Evolutionary conservation across 2,113 vertebrate genomes (phyloP).

Genomic region (Chaenogobius annularis): DNA sequence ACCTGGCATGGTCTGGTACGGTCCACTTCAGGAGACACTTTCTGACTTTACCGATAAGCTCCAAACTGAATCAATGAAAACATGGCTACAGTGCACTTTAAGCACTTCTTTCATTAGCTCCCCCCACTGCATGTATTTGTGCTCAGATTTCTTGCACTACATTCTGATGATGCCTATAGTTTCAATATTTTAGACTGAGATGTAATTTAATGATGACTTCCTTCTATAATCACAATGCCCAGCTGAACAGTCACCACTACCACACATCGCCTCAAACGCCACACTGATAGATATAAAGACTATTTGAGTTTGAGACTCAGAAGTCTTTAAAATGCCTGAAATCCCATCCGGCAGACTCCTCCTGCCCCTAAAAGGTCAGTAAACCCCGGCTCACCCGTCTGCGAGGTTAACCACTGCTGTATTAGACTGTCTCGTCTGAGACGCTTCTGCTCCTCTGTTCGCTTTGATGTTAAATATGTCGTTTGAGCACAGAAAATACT

Average conservation of each 20-base stretch:
- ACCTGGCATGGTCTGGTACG: too few relatives aligned
- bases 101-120: too few relatives aligned
- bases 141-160: too few relatives aligned
- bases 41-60: too few relatives aligned
- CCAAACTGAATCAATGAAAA: too few relatives aligned
- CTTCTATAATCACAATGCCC: neutral
- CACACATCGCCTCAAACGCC: neutral
- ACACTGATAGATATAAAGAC: neutral
- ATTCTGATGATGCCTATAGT: too few relatives aligned
- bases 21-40: too few relatives aligned
- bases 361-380: constrained; percentile 1
- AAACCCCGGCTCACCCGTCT: constrained; percentile 1
- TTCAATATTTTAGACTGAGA: too few relatives aligned
- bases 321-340: constrained; percentile 10
- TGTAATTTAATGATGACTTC: too few relatives aligned
- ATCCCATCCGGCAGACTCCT: neutral
- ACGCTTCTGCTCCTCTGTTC: constrained; percentile 41
- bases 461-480: constrained; percentile 65
- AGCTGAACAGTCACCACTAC: neutral
- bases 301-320: neutral
- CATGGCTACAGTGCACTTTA: too few relatives aligned
- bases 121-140: too few relatives aligned
- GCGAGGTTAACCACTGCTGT: constrained; percentile 35
- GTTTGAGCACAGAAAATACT: constrained; percentile 62
- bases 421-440: constrained; percentile 42